Conservation (phyloP, 2,797 vertebrate species). For the Acanthurus lineatus region DNA sequence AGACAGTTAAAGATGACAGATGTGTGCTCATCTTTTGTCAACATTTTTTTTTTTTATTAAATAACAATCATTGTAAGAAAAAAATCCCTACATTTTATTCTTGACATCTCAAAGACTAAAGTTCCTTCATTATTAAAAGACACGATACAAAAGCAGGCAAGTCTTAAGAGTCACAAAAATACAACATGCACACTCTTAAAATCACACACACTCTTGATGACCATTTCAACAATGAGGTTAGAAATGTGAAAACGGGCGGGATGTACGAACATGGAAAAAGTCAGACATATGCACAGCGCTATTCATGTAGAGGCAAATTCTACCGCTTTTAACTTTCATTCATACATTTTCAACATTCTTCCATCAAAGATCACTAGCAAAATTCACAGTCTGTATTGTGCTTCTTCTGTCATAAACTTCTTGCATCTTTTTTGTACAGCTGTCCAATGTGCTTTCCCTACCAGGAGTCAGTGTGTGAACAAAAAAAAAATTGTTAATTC, state of each 20-base stretch:
- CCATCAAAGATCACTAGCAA: conserved; percentile 11
- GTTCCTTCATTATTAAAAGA: conserved; percentile 59
- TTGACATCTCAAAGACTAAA: conserved; percentile 51
- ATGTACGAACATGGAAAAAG: conserved; percentile 22
- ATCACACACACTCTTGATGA: conserved; percentile 1
- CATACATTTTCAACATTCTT: conserved; percentile 53
- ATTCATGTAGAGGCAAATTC: conserved; percentile 43
- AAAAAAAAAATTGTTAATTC: background rate
- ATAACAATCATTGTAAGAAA: conserved; percentile 78
- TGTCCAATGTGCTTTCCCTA: background rate
- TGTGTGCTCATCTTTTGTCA: conserved; percentile 17
- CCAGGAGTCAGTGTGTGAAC: background rate
- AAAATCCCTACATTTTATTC: conserved; percentile 49
- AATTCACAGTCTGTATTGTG: conserved; percentile 66
- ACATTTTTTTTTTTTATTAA: conserved; percentile 78
- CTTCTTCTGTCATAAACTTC: conserved; percentile 27
- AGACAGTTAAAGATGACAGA: background rate
- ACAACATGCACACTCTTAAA: conserved; percentile 61
- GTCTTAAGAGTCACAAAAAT: conserved; percentile 56
- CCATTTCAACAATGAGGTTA: background rate
- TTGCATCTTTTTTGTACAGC: background rate
- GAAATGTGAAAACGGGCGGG: background rate
- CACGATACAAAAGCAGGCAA: conserved; percentile 73
- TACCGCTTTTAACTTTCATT: conserved; percentile 33
- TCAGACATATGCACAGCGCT: conserved; percentile 37